Conservation (phyloP, 1,140 invertebrate genomes). For the Papilio glaucus region DNA sequence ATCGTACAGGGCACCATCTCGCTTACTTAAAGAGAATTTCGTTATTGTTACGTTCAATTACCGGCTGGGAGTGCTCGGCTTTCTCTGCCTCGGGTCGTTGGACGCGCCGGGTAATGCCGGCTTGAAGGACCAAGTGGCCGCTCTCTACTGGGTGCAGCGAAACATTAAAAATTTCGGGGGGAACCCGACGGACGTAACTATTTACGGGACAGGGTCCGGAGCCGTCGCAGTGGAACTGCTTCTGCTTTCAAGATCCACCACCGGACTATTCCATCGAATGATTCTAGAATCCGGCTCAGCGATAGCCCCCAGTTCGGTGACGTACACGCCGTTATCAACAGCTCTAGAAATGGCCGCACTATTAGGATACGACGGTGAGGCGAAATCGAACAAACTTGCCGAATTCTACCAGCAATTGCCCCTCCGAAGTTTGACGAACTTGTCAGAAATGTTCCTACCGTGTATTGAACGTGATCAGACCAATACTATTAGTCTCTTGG, state of each 20-base stretch:
- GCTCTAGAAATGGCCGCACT: constrained; percentile 48
- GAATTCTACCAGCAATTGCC: constrained; percentile 53
- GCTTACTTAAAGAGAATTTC: constrained; percentile 54
- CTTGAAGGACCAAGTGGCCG: constrained; percentile 89
- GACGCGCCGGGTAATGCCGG: constrained; percentile 88
- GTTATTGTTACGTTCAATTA: constrained; percentile 71
- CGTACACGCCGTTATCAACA: constrained; percentile 50
- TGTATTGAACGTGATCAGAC: constrained; percentile 56
- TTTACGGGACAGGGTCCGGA: constrained; percentile 88
- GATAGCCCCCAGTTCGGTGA: constrained; percentile 60
- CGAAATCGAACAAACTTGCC: constrained; percentile 41
- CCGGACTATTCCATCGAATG: constrained; percentile 59
- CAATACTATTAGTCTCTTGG: constrained; percentile 51
- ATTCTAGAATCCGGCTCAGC: constrained; percentile 70
- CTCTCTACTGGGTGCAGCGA: constrained; percentile 89
- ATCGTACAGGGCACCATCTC: constrained; percentile 46
- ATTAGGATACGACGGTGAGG: constrained; percentile 54
- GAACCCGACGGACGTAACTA: constrained; percentile 85
- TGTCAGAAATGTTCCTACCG: constrained; percentile 55
- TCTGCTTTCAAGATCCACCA: constrained; percentile 54
- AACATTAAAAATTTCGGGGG: constrained; percentile 89
- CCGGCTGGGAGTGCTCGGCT: constrained; percentile 85
- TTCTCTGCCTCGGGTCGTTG: constrained; percentile 85
- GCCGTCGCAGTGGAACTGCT: constrained; percentile 62
- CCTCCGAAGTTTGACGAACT: constrained; percentile 44